Conservation (phyloP, 2,888 invertebrate genomes). For the Crepidodera aurea region DNA sequence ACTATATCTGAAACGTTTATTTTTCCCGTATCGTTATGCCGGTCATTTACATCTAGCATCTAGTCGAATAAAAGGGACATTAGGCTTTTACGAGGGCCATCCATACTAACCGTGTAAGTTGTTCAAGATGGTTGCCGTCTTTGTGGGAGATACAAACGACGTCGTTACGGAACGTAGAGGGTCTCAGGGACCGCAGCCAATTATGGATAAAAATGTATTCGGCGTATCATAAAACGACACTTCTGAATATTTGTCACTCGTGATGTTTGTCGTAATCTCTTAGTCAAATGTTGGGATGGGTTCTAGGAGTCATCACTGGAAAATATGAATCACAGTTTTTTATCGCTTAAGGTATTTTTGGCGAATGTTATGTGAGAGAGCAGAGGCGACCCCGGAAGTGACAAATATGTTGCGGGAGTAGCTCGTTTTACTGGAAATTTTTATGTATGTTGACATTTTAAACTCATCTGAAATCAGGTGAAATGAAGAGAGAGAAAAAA, state of each 20-base stretch:
- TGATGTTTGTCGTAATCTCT: constrained; percentile 25
- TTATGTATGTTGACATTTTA: too few species aligned
- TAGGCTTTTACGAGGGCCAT: constrained; percentile 37
- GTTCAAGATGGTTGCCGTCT: constrained; percentile 44
- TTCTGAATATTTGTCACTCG: constrained; percentile 24
- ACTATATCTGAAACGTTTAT: not conserved
- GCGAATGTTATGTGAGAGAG: not conserved
- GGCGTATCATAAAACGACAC: constrained; percentile 26
- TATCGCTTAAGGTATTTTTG: constrained; percentile 6
- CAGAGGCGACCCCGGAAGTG: not conserved
- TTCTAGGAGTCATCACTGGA: not conserved
- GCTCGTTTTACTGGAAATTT: too few species aligned
- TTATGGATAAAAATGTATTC: constrained; percentile 27
- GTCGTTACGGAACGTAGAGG: constrained; percentile 49
- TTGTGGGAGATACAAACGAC: constrained; percentile 51
- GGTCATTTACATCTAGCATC: constrained; percentile 26
- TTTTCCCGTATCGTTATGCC: constrained; percentile 14
- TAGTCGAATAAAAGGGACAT: constrained; percentile 24
- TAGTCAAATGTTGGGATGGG: constrained; percentile 16
- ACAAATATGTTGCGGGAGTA: too few species aligned
- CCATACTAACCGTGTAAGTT: constrained; percentile 43
- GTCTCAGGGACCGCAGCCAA: constrained; percentile 20
- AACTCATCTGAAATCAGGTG: too few species aligned
- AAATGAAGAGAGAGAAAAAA: too few species aligned
- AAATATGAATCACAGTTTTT: constrained; percentile 14